These are phyloP conservation scores for Pediacus dermestoides DNA, from an alignment of 2,888 invertebrate genomes.

Conservation along the genomic window DNA sequence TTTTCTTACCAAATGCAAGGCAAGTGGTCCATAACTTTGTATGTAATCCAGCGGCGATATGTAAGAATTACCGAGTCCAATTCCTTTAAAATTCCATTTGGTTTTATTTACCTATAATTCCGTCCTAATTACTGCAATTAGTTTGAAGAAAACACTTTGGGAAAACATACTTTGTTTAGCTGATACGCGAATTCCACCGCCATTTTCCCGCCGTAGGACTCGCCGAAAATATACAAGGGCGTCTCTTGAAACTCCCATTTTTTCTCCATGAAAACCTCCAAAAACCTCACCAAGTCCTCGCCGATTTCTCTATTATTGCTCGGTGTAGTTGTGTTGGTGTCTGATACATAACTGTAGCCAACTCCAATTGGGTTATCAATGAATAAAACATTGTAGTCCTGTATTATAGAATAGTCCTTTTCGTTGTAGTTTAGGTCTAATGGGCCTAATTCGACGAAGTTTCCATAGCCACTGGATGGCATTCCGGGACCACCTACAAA, in stretches of 20 bases:
- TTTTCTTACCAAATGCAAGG: constrained; percentile 65
- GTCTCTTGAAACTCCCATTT: constrained; percentile 69
- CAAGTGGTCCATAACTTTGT: constrained; percentile 75
- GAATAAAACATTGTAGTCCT: constrained; percentile 66
- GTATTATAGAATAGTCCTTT: constrained; percentile 55
- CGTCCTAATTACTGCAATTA: constrained; percentile 5
- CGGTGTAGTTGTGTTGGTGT: constrained; percentile 52
- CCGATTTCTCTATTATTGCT: constrained; percentile 63
- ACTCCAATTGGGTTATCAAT: constrained; percentile 87
- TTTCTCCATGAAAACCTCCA: constrained; percentile 64
- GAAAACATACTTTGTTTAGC: constrained; percentile 52
- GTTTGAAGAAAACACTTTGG: background rate
- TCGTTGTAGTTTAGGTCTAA: constrained; percentile 56
- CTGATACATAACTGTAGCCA: constrained; percentile 75
- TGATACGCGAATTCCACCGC: constrained; percentile 73
- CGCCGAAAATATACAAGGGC: constrained; percentile 79
- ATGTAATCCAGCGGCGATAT: constrained; percentile 82
- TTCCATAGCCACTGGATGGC: constrained; percentile 58
- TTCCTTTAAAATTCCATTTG: constrained; percentile 67
- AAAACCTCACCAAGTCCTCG: constrained; percentile 67
- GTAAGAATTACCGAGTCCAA: constrained; percentile 85
- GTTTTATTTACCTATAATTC: constrained; percentile 26
- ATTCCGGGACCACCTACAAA: constrained; percentile 58
- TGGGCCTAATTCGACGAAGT: constrained; percentile 79
- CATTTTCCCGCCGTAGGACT: constrained; percentile 92